Evolutionary conservation across 2,797 vertebrate genomes (phyloP).

Genomic region (Lophotriccus pileatus): DNA sequence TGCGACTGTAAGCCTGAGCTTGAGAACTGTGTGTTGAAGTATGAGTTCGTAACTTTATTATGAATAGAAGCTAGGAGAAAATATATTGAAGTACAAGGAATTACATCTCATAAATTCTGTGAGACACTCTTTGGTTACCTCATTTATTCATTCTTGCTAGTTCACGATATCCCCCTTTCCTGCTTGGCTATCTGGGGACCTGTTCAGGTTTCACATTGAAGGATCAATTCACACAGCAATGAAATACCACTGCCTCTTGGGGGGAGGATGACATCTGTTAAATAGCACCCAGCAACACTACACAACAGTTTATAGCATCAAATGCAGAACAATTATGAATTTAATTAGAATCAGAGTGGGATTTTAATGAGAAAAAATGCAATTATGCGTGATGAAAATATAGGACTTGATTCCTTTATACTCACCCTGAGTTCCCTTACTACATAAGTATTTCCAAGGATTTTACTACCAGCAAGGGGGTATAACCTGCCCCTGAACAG

Average conservation of each 20-base stretch:
- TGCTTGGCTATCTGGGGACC: constrained; percentile 10
- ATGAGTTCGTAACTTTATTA: background rate
- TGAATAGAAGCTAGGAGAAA: background rate
- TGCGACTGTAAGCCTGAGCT: background rate
- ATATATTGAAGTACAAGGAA: background rate
- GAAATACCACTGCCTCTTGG: constrained; percentile 25
- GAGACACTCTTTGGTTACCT: background rate
- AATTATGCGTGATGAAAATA: constrained; percentile 51
- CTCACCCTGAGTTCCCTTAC: background rate
- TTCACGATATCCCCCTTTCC: background rate
- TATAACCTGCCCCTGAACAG: background rate
- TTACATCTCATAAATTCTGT: background rate
- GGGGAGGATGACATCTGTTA: constrained; percentile 51
- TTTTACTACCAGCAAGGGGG: background rate
- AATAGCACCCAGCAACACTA: constrained; percentile 26
- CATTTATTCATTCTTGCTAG: constrained; percentile 32
- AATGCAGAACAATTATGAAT: constrained; percentile 52
- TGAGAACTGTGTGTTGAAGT: background rate
- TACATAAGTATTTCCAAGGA: background rate
- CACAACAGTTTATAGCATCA: constrained; percentile 46
- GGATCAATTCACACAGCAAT: constrained; percentile 52
- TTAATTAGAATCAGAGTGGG: constrained; percentile 61
- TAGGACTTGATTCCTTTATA: background rate
- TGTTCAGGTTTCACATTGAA: constrained; percentile 44
- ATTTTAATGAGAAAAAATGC: constrained; percentile 63